Base-by-base conservation (phyloP, 2,888 invertebrate genomes). In the Spodoptera exigua region DNA sequence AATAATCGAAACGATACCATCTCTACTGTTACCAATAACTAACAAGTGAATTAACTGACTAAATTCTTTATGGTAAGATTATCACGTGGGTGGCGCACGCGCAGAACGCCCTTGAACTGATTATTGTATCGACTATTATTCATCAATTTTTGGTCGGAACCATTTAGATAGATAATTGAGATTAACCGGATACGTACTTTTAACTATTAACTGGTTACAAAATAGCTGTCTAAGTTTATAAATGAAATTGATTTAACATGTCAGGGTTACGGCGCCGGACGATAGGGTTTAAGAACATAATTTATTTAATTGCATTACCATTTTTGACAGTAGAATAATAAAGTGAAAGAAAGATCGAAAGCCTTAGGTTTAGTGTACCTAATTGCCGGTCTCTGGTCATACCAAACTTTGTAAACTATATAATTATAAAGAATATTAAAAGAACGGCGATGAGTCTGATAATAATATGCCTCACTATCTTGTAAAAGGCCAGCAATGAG, bases 81-180 rank as follows among this genome's bases (percentile, higher is more conserved):
- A 67, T 72, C 51, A 59, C 69, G 81, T 78, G 70, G 83, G 84
- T 80, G 81, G 78, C 76, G 80, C 85, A 79, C 79, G 85, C 83
- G 78, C 78, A 61, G 10, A 12, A 32, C 60, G 74, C 72, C 88
- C 88, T 86, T 89, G 89, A 84, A 83, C 85, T 82, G 80, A 81
- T 82, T 84, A 80, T 71, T 77, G 57, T 72, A 71, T 78, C 73
- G 76, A 78, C 76, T 74, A 84, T 84, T 82, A 85, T 82, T 84
- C 83, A 87, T 87, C 79, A 85, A 81, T 85, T 87, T 88, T 86
- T 78, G 82, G 83, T 80, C 79, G 83, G 80, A 62, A 79, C 81
- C 76, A 85, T 86, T 86, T 73, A 85, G 83, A 86, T 86, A 78
- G 78, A 80, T 86, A 71, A 80, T 81, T 80, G 71, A 80, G 84